Percentiles rank a stretch among this genome's conserved stretches.
Conservation (phyloP, 2,888 invertebrate species). For the Cerceris ruficornis region DNA sequence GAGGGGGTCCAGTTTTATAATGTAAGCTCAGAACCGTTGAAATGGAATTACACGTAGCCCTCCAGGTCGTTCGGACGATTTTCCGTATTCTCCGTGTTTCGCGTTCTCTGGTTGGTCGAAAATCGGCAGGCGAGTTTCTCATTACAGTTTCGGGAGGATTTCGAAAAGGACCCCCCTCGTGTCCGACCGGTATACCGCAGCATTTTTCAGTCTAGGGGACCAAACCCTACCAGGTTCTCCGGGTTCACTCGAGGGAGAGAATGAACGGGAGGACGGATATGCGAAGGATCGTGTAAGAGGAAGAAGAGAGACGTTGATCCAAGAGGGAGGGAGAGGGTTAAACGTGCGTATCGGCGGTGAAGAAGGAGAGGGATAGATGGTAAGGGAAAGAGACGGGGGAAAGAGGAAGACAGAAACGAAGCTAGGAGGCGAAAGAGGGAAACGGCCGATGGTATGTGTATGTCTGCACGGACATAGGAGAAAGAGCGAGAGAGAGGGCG, state of each 20-base stretch:
- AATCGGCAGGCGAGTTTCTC: slow-evolving; percentile 66
- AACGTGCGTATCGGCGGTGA: slow-evolving; percentile 38
- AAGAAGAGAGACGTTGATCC: slow-evolving; percentile 36
- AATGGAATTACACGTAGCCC: slow-evolving; percentile 51
- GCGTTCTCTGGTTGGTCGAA: slow-evolving; percentile 50
- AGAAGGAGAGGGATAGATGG: slow-evolving; percentile 39
- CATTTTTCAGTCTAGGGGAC: slow-evolving; percentile 79
- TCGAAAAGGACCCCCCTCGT: slow-evolving; percentile 71
- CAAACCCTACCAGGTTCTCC: slow-evolving; percentile 69
- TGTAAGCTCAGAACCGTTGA: slow-evolving; percentile 30
- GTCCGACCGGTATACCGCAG: slow-evolving; percentile 74
- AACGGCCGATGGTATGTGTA: slow-evolving; percentile 15
- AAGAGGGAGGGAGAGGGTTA: slow-evolving; percentile 36
- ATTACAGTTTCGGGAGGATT: slow-evolving; percentile 72
- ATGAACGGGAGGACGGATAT: slow-evolving; percentile 58
- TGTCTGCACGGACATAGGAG: slow-evolving; percentile 7
- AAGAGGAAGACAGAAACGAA: slow-evolving; percentile 29
- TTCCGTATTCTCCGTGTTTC: slow-evolving; percentile 24
- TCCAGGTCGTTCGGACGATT: slow-evolving; percentile 33
- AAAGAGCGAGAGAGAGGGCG: slow-evolving; percentile 58
- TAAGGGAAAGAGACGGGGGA: slow-evolving; percentile 45
- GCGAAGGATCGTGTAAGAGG: slow-evolving; percentile 43
- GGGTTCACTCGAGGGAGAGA: slow-evolving; percentile 67
- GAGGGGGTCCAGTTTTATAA: slow-evolving; percentile 28
- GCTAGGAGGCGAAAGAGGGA: slow-evolving; percentile 49